Conservation (phyloP, 1,140 invertebrate species). For the Bombus fervidus region DNA sequence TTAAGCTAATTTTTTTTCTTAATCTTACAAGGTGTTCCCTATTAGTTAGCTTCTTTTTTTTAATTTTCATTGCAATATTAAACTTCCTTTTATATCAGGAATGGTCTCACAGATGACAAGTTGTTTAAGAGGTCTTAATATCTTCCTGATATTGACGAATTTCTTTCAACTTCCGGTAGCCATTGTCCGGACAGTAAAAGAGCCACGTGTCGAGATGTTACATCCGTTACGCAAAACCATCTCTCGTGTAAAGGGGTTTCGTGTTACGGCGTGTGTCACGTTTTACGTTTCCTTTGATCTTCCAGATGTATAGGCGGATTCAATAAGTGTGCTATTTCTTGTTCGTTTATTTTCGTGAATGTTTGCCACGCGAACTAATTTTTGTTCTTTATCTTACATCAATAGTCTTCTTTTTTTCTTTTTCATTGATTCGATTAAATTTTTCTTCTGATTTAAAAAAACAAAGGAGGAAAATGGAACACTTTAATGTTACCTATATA, state of each 20-base stretch:
- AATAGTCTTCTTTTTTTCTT: no score
- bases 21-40: not conserved
- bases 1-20: not conserved
- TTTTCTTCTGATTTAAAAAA: not conserved
- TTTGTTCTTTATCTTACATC: no score
- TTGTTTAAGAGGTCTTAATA: no score
- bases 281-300: conserved; percentile 55
- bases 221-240: conserved; percentile 73
- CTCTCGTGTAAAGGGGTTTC: conserved; percentile 50
- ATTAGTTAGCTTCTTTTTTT: not conserved
- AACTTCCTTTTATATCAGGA: not conserved
- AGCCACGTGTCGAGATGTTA: conserved; percentile 54
- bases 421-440: not conserved
- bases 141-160: not conserved
- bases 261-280: conserved; percentile 57
- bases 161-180: conserved; percentile 5
- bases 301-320: conserved; percentile 42
- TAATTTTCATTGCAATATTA: not conserved
- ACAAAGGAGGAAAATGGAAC: no score
- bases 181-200: not conserved
- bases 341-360: no score
- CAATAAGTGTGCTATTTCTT: not conserved
- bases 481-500: no score
- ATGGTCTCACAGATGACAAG: not conserved
- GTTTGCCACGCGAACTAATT: not conserved